Evolutionary conservation across 2,113 vertebrate species (phyloP), one percentile per base, ranked within the genome.

Genomic region (Cyanoliseus patagonus): DNA sequence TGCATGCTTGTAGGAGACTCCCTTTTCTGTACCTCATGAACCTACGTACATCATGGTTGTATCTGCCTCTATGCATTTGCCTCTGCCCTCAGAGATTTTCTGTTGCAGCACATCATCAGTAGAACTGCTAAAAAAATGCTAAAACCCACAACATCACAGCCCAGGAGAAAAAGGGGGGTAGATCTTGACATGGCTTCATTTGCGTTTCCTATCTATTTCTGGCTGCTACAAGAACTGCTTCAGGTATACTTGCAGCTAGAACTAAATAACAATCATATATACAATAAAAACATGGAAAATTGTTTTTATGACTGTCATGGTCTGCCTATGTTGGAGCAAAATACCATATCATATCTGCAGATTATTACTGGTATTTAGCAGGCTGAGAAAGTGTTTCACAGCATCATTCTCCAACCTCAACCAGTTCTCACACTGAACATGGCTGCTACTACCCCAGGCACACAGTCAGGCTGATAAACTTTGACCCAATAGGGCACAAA

Each of bases 201-300:
- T 96, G 52, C 61, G 78, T 95, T 92, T 88, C 84, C 46, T 24
- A n/a, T 30, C 57, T 72, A 67, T 77, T 91, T 86, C 73, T 78
- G 75, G 68, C n/a, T 92, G 67, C 78, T 80, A 16, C 25, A 31
- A 84, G 87, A 92, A 53, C 49, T 83, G 68, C 22, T 91, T 75
- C 80, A 78, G 75, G 64, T 88, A 31, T 20, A 33, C 57, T 44
- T 83, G 47, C n/a, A 86, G 61, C 78, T 2, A 68, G 39, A 90
- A 64, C 46, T 47, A 81, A 68, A 69, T 53, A 73, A 51, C 35
- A 72, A 28, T 5, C 83, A 57, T 28, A 81, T 90, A 93, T 33
- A 77, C 13, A 72, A 57, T 47, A 78, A 83, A 93, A 86, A 59
- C 9, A 35, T 25, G 30, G 69, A 11, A 5, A 70, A 88, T 59